Evolutionary conservation across 1,140 invertebrate genomes (phyloP).

Genomic region (Pseudomyrmex flavicornis): DNA sequence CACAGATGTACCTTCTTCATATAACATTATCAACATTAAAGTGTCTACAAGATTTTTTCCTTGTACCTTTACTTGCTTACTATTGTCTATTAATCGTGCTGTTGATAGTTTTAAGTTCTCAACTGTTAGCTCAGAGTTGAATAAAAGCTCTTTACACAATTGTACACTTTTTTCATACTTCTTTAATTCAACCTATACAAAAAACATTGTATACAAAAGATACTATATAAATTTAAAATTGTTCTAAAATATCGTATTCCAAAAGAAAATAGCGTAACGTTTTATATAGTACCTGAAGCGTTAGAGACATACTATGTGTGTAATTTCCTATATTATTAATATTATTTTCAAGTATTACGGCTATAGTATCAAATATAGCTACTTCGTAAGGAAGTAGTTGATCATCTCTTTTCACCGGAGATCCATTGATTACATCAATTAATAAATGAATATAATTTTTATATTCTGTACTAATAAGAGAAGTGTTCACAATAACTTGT

Average conservation of each 20-base stretch:
- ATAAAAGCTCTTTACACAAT: slow-evolving; percentile 92
- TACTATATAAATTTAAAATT: not conserved
- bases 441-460: slow-evolving; percentile 91
- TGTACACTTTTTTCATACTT: slow-evolving; percentile 91
- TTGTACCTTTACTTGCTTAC: slow-evolving; percentile 89
- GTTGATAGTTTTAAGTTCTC: slow-evolving; percentile 91
- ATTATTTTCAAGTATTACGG: slow-evolving; percentile 89
- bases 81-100: slow-evolving; percentile 91
- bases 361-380: slow-evolving; percentile 85
- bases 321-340: slow-evolving; percentile 88
- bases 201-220: not conserved
- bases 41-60: slow-evolving; percentile 87
- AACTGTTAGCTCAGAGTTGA: slow-evolving; percentile 88
- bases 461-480: slow-evolving; percentile 85
- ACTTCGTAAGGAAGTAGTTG: slow-evolving; percentile 89
- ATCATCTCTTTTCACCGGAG: slow-evolving; percentile 86
- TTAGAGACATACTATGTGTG: slow-evolving; percentile 86
- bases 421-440: slow-evolving; percentile 90
- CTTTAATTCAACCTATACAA: slow-evolving; percentile 89
- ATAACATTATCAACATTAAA: slow-evolving; percentile 88
- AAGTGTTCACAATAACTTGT: slow-evolving; percentile 91
- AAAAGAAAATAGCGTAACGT: slow-evolving; percentile 18
- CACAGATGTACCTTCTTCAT: slow-evolving; percentile 86
- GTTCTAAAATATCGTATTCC: slow-evolving; percentile 5
- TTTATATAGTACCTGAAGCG: slow-evolving; percentile 84